phyloP scores from a whole-genome alignment of 2,888 invertebrate genomes.

The Pachycephus smyrnensis region DNA sequence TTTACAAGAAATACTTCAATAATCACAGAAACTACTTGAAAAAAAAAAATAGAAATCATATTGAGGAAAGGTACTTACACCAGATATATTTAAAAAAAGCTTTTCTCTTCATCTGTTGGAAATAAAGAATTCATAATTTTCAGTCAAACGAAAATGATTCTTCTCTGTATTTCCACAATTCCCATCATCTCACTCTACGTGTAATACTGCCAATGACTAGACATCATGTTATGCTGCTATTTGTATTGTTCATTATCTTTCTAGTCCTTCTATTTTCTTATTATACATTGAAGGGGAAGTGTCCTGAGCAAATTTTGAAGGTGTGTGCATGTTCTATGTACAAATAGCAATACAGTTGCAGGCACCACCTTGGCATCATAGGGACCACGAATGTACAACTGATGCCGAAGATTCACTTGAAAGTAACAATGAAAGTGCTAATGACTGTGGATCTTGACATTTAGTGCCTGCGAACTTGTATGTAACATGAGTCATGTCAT shows the following conservation, averaged over 20 bases:
- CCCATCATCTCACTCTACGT: not conserved
- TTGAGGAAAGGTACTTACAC: not conserved
- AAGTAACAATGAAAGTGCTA: not conserved
- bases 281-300: not conserved
- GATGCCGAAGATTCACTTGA: not conserved
- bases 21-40: not conserved
- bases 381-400: not conserved
- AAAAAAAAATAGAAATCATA: not conserved
- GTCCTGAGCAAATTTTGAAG: not conserved
- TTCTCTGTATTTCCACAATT: not conserved
- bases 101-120: not conserved
- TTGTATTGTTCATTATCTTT: conserved; percentile 28
- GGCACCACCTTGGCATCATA: not conserved
- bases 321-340: not conserved
- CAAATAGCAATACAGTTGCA: not conserved
- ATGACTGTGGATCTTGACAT: not conserved
- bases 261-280: conserved; percentile 16
- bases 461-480: conserved; percentile 54
- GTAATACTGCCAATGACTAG: conserved; percentile 59
- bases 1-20: not conserved
- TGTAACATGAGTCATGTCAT: conserved; percentile 63
- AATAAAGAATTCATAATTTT: not conserved
- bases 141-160: not conserved
- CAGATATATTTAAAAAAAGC: not conserved
- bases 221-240: conserved; percentile 58